Conservation (phyloP, 2,797 vertebrate genomes). For the Enteromius afrohamiltoni region DNA sequence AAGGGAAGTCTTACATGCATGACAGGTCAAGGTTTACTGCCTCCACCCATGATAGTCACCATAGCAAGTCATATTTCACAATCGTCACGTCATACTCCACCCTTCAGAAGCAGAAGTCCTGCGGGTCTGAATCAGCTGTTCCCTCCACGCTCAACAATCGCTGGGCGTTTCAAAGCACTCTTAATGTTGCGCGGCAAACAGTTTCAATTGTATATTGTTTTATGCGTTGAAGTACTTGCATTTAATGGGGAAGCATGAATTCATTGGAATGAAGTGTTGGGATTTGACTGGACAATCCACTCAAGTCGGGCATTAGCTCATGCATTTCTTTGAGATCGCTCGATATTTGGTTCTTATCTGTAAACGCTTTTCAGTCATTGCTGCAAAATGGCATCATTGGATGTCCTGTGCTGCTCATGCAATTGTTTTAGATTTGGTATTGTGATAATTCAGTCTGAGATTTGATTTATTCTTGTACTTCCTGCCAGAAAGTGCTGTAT, state of each 20-base stretch:
- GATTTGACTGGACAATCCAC: background rate
- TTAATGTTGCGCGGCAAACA: background rate
- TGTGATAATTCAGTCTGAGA: background rate
- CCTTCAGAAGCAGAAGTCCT: constrained; percentile 54
- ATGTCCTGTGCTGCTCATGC: background rate
- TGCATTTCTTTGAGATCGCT: background rate
- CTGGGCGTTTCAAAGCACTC: constrained; percentile 47
- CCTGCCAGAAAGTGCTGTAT: background rate
- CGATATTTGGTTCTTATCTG: background rate
- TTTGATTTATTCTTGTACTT: background rate
- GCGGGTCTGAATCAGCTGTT: constrained; percentile 59
- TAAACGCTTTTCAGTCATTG: background rate
- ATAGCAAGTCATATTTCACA: constrained; percentile 56
- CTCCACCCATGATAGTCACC: constrained; percentile 54
- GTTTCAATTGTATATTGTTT: background rate
- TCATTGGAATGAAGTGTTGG: background rate
- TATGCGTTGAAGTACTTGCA: background rate
- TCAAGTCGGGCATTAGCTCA: background rate
- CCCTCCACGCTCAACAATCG: constrained; percentile 44
- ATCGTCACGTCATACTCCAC: constrained; percentile 47
- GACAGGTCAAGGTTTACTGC: constrained; percentile 57
- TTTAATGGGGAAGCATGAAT: background rate
- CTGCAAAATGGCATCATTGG: background rate
- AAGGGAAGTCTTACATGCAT: constrained; percentile 53
- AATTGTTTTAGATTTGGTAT: background rate